These are phyloP conservation scores for Malurus elegans DNA, from an alignment of 2,113 vertebrate genomes.

Conservation along the genomic window DNA sequence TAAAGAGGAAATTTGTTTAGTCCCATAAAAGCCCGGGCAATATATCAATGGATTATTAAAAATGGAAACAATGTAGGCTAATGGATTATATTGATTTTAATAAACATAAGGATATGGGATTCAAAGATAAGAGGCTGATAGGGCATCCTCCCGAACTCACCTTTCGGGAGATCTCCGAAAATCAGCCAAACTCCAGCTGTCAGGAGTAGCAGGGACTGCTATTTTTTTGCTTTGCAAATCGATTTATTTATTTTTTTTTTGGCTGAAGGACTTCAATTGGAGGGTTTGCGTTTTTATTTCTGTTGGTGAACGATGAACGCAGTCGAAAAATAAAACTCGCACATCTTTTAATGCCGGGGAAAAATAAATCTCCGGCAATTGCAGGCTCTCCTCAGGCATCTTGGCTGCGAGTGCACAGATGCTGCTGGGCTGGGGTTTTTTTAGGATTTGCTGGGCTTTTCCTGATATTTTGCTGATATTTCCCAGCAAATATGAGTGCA, in stretches of 20 bases:
- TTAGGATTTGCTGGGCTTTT: not conserved
- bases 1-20: conserved; percentile 85
- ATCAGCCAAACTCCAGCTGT: not conserved
- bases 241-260: not conserved
- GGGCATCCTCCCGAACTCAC: conserved; percentile 39
- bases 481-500: not conserved
- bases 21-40: conserved; percentile 79
- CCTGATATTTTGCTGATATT: not conserved
- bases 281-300: not conserved
- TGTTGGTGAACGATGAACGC: not conserved
- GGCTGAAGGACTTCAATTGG: conserved; percentile 4
- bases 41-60: conserved; percentile 85
- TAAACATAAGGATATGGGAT: conserved; percentile 76
- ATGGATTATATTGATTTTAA: conserved; percentile 85
- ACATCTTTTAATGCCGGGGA: not conserved
- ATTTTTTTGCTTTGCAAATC: not conserved
- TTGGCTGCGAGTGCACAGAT: not conserved
- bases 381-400: not conserved
- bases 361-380: not conserved
- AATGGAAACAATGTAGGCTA: conserved; percentile 76
- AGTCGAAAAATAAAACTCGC: not conserved
- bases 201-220: not conserved
- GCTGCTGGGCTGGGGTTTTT: not conserved
- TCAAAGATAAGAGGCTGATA: conserved; percentile 71
- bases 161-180: conserved; percentile 15